phyloP scores from a whole-genome alignment of 2,113 vertebrate species.

The Microcebus murinus region DNA sequence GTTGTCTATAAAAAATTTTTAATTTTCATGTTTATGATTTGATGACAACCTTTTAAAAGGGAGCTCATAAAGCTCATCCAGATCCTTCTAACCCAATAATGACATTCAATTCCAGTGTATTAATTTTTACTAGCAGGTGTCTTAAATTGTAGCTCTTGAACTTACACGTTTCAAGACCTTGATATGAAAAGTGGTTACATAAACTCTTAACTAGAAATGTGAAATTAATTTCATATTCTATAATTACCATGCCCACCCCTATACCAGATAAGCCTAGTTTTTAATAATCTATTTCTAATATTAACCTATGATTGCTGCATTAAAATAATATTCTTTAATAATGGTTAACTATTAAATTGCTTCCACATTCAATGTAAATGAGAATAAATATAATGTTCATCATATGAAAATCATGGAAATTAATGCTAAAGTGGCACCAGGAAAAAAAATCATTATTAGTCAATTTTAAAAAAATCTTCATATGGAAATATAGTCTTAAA shows the following conservation, averaged over 20 bases:
- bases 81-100: not conserved
- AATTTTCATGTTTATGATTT: not conserved
- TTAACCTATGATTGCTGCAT: not conserved
- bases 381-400: slow-evolving; percentile 19
- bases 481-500: not conserved
- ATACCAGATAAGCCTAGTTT: not conserved
- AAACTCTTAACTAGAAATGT: slow-evolving; percentile 41
- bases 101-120: not conserved
- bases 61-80: not conserved
- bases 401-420: not conserved
- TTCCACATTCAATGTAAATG: slow-evolving; percentile 42
- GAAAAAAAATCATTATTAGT: not conserved
- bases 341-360: slow-evolving; percentile 17
- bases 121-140: not conserved
- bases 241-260: not conserved
- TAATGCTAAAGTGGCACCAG: not conserved
- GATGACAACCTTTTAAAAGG: not conserved
- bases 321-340: slow-evolving; percentile 27
- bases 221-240: slow-evolving; percentile 35
- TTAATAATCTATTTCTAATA: slow-evolving; percentile 19
- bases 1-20: not conserved
- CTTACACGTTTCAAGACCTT: not conserved
- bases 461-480: not conserved
- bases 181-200: not conserved
- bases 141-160: not conserved